Evolutionary conservation across 2,797 vertebrate genomes (phyloP).

Genomic region (Hydrocynus forskahlii): DNA sequence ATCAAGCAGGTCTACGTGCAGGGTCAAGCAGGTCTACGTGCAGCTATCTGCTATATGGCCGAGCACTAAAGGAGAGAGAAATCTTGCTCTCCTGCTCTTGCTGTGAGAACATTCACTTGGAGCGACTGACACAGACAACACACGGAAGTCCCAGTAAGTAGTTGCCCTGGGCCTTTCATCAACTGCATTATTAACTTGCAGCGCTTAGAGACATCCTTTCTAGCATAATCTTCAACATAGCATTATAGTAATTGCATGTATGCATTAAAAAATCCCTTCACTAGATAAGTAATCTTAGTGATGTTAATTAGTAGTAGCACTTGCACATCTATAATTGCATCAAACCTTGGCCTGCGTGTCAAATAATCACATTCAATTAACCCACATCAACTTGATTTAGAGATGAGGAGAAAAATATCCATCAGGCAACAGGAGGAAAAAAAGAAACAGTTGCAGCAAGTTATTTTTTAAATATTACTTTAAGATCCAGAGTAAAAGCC

Average conservation of each 20-base stretch:
- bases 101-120: not conserved
- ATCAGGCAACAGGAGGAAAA: constrained; percentile 14
- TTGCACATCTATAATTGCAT: not conserved
- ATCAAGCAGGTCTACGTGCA: not conserved
- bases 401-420: constrained; percentile 21
- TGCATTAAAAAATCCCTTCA: not conserved
- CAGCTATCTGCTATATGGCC: not conserved
- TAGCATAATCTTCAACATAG: not conserved
- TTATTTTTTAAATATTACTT: not conserved
- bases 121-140: not conserved
- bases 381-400: not conserved
- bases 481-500: not conserved
- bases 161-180: not conserved
- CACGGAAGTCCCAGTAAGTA: not conserved
- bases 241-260: constrained; percentile 2
- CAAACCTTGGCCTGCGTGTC: constrained; percentile 10
- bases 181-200: not conserved
- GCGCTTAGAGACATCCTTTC: not conserved
- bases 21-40: not conserved
- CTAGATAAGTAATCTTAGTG: constrained; percentile 4
- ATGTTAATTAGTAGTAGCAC: constrained; percentile 17
- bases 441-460: constrained; percentile 1
- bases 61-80: not conserved
- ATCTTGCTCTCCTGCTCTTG: not conserved
- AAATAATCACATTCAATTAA: constrained; percentile 25